These are phyloP conservation scores for Tinea pellionella DNA, from an alignment of 2,888 invertebrate genomes.

Conservation along the genomic window DNA sequence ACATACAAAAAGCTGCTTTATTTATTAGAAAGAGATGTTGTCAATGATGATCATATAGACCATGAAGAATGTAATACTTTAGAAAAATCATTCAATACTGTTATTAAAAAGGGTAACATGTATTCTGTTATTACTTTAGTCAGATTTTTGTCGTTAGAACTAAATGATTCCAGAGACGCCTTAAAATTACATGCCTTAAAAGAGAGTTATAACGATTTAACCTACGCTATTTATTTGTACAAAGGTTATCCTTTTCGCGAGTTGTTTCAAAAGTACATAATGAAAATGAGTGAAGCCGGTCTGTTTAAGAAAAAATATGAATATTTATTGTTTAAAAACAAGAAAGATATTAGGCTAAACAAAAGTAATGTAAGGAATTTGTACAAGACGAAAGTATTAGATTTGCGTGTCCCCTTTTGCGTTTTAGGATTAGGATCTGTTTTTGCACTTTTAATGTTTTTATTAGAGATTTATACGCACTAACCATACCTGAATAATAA, in stretches of 20 bases:
- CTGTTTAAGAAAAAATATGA: background rate
- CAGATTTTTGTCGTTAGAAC: constrained; percentile 13
- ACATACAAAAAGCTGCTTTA: background rate
- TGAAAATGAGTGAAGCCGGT: background rate
- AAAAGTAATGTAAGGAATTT: background rate
- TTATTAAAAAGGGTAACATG: constrained; percentile 9
- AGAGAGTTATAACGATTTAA: background rate
- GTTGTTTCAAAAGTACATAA: background rate
- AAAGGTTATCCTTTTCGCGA: constrained; percentile 2
- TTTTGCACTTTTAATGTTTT: background rate
- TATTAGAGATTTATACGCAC: background rate
- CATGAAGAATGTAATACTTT: constrained; percentile 13
- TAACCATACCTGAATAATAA: background rate
- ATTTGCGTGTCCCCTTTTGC: background rate
- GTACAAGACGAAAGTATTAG: background rate
- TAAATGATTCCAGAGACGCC: background rate
- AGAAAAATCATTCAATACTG: constrained; percentile 10
- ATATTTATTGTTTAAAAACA: background rate
- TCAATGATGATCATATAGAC: constrained; percentile 12
- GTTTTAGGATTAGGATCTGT: background rate
- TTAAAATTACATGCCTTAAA: constrained; percentile 2
- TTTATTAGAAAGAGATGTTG: background rate
- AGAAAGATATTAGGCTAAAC: background rate
- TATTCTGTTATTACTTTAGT: constrained; percentile 16
- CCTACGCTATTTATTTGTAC: background rate